These are phyloP conservation scores for Neoniphon sammara DNA, from an alignment of 2,797 vertebrate genomes.

Conservation along the genomic window DNA sequence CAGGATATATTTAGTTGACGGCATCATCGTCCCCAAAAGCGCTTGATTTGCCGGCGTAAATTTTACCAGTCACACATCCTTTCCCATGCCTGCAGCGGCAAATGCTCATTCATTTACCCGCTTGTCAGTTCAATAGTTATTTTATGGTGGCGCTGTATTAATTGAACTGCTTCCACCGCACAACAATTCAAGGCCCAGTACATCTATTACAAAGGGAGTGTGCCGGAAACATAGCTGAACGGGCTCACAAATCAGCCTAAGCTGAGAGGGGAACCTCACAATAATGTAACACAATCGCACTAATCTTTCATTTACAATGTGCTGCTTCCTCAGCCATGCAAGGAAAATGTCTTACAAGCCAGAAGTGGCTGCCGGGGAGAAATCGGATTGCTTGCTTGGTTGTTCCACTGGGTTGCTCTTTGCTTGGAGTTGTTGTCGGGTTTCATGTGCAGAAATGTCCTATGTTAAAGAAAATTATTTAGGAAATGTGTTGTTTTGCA, in stretches of 20 bases:
- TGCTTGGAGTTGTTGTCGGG: constrained; percentile 24
- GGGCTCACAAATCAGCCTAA: constrained; percentile 80
- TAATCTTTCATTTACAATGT: constrained; percentile 80
- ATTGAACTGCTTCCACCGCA: constrained; percentile 81
- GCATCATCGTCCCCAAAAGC: constrained; percentile 75
- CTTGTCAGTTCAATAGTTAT: constrained; percentile 83
- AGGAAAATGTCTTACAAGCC: constrained; percentile 72
- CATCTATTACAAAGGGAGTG: constrained; percentile 76
- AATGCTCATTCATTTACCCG: constrained; percentile 77
- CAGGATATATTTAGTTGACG: constrained; percentile 74
- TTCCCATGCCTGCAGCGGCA: constrained; percentile 53
- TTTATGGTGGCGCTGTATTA: constrained; percentile 81
- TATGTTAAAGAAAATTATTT: constrained; percentile 26
- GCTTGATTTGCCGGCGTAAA: constrained; percentile 72
- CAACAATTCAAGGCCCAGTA: constrained; percentile 79
- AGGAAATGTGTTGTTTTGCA: constrained; percentile 17
- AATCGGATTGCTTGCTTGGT: constrained; percentile 46
- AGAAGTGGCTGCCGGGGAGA: constrained; percentile 49
- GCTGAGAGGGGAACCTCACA: constrained; percentile 74
- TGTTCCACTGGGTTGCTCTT: constrained; percentile 35
- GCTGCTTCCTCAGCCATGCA: constrained; percentile 72
- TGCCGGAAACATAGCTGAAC: constrained; percentile 67
- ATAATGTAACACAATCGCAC: constrained; percentile 79
- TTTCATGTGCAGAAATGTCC: constrained; percentile 20
- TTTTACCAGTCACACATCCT: constrained; percentile 63